These are phyloP conservation scores for Apamea sordens DNA, from an alignment of 2,888 invertebrate species.

Conservation along the genomic window DNA sequence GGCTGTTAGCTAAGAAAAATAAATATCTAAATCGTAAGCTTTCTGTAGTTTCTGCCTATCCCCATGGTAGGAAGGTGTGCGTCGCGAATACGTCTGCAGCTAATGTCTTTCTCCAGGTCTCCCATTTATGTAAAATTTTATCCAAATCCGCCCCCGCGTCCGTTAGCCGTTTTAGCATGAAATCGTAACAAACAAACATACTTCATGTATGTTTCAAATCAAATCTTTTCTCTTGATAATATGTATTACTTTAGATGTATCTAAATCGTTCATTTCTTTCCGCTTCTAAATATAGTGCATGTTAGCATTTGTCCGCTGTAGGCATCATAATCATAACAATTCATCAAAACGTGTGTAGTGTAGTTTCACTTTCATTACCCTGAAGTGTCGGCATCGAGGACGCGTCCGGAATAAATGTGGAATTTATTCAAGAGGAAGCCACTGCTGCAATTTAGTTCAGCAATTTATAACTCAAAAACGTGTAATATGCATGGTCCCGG, in stretches of 20 bases:
- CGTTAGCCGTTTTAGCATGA: no score
- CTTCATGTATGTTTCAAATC: no score
- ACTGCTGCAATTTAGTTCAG: conserved; percentile 66
- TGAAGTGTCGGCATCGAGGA: conserved; percentile 22
- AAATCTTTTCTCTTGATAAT: no score
- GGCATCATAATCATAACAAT: conserved; percentile 40
- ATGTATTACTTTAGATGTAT: not conserved
- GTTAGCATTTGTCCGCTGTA: not conserved
- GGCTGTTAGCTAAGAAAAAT: not conserved
- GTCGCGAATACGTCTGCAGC: no score
- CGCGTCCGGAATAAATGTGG: conserved; percentile 65
- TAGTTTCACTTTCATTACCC: conserved; percentile 59
- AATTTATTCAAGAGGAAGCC: conserved; percentile 73
- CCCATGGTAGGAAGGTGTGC: no score
- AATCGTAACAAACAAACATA: no score
- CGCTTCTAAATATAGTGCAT: not conserved
- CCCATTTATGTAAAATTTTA: no score
- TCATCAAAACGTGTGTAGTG: conserved; percentile 45
- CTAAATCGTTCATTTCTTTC: not conserved
- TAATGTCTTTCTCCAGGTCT: no score
- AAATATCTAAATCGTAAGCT: not conserved
- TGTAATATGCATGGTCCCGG: conserved; percentile 37
- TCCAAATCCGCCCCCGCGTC: no score
- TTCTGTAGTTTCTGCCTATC: not conserved
- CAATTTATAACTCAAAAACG: conserved; percentile 70